phyloP scores from a whole-genome alignment of 2,888 invertebrate species.

The Sminthurinus aureus region DNA sequence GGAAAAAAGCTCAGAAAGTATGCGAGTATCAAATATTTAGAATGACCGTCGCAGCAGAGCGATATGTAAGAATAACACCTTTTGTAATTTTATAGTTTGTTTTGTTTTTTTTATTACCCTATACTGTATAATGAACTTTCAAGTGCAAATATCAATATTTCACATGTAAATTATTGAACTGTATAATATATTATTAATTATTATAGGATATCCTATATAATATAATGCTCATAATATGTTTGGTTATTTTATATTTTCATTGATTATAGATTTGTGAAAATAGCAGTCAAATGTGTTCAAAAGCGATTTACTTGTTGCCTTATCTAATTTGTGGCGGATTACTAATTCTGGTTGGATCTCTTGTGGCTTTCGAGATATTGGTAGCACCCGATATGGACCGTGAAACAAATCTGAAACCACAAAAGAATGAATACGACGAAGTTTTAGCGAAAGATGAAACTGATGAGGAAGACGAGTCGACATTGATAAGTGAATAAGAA shows the following conservation, averaged over 20 bases:
- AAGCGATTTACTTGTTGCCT: background rate
- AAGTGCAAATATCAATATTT: too few relatives aligned
- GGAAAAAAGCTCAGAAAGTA: background rate
- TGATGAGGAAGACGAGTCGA: too few relatives aligned
- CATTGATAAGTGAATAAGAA: too few relatives aligned
- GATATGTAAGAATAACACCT: background rate
- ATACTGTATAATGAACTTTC: too few relatives aligned
- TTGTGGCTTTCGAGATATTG: background rate
- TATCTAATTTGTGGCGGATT: background rate
- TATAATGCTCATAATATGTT: background rate
- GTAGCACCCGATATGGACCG: too few relatives aligned
- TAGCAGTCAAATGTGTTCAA: background rate
- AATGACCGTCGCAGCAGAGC: background rate
- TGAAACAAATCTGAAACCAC: too few relatives aligned
- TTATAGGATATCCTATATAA: too few relatives aligned
- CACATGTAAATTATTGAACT: too few relatives aligned
- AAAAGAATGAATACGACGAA: too few relatives aligned
- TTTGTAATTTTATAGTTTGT: background rate
- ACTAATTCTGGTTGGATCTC: background rate
- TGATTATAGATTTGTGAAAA: slow-evolving; percentile 2
- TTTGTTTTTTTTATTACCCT: background rate
- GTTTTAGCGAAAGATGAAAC: too few relatives aligned
- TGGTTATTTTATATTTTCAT: background rate
- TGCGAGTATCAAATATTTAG: background rate
- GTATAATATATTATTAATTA: too few relatives aligned